Evolutionary conservation across 2,888 invertebrate genomes (phyloP), one percentile per base, ranked within the genome.

Genomic region (Tetranychus truncatus): DNA sequence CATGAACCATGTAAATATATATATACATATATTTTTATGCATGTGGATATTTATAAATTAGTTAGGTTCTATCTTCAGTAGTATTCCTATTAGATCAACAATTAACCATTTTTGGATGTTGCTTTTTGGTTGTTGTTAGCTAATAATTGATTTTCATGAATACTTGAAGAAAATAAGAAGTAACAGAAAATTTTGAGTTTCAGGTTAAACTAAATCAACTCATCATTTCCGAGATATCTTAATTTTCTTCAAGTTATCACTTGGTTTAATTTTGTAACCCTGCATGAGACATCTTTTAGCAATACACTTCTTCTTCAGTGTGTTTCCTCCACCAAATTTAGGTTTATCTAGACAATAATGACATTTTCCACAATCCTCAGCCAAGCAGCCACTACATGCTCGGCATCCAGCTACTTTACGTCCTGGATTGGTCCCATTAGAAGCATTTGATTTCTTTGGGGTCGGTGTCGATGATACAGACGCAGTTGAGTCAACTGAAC

Each of bases 311-410:
- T 73, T 73, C 66, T 73, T 73, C 11, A 73, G 21, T 9, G 73
- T 73, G 65, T 73, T 73, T 46, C n/a, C 44, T 9, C 76, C 76
- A 44, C 76, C 76, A 46, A 73, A 75, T 73, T 76, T 76, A 24
- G 76, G 76, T 66, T 76, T 76, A 21, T 76, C 76, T 71, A 74
- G 66, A 76, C 76, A 76, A 45, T 76, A 76, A 24, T 72, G 46
- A 46, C 76, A 76, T 45, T 71, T 72, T 11, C 76, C 76, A 67
- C 76, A 76, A 69, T 76, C 76, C n/a, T 76, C 74, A 24, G 72
- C 72, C 18, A 76, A 71, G 65, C 76, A 76, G 18, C 76, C 76
- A 6, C 46, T 45, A 75, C 76, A 76, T 44, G 55, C 69, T 20
- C 73, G 66, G 18, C 76, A 76, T 18, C 74, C 76, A 44, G 72